Base-by-base conservation (phyloP, 2,113 vertebrate species). In the Pandion haliaetus region DNA sequence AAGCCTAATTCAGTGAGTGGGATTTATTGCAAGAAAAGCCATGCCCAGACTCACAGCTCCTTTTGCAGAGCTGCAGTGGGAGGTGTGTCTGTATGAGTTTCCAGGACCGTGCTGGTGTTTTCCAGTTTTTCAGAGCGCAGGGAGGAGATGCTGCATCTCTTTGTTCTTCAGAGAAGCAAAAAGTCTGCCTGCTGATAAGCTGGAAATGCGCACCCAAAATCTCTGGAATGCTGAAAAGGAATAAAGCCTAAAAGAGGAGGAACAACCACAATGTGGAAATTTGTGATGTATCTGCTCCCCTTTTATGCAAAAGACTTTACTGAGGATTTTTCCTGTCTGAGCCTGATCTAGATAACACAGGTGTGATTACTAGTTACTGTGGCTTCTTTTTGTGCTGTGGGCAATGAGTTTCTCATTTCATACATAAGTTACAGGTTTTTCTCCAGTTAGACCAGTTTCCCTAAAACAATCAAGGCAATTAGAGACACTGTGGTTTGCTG, bases 21-120 rank as follows among this genome's bases (percentile, higher is more conserved):
- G 49, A 42, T 77, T 45, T 17, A 13, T 10, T 23, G 19, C 29
- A 28, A 34, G 6, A 8, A 1, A 36, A 50, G 47, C 24, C 15
- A 1, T 15, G 28, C 31, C 70, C 11, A 0, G 16, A 16, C 44
- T 36, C 38, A 17, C 18, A 6, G 25, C 13, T 38, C 72, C 62
- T 50, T 18, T 16, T 12, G 31, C 38, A 14, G 71, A 61, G 19
- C 52, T 14, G 34, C 65, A 14, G 2, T 0, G 3, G 31, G 34
- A 71, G 11, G 1, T 15, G 34, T 3, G n/a, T 6, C 80, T 10
- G 0, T 6, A 8, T 0, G 0, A 17, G 17, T 25, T 38, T 12
- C 29, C 62, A 28, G 70, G 20, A 12, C 6, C 0, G 0, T 7
- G 9, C 2, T 23, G 24, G 14, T 34, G 47, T 29, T 82, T 44